Evolutionary conservation across 2,113 vertebrate species (phyloP).

Genomic region (Phaetusa simplex): DNA sequence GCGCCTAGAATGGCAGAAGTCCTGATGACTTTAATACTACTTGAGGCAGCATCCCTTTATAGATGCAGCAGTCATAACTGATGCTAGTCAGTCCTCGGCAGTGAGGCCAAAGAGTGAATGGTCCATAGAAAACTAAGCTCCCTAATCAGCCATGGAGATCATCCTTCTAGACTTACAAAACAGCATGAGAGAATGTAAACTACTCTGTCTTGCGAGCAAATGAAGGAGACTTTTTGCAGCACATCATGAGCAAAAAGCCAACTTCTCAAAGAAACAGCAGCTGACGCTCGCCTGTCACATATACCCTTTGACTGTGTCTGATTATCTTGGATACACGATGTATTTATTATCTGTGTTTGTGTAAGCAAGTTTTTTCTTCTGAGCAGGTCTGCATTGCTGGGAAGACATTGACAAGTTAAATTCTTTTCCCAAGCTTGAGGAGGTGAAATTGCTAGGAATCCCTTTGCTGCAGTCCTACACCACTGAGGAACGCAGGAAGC

Average conservation of each 20-base stretch:
- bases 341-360: neutral
- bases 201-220: neutral
- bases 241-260: neutral
- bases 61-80: neutral
- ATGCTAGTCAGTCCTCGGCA: neutral
- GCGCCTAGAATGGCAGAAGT: neutral
- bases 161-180: neutral
- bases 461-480: conserved; percentile 91
- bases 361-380: conserved; percentile 50
- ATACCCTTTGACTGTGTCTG: neutral
- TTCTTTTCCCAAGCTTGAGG: conserved; percentile 91
- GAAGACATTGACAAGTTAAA: conserved; percentile 93
- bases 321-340: neutral
- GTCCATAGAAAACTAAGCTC: neutral
- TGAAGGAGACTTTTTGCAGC: neutral
- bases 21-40: neutral
- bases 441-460: conserved; percentile 90
- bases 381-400: conserved; percentile 90
- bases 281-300: neutral
- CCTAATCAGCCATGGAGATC: neutral
- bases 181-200: neutral
- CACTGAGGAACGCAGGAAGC: conserved; percentile 87
- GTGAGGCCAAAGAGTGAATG: neutral
- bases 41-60: neutral
- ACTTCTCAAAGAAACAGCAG: neutral